Evolutionary conservation across 2,113 vertebrate species (phyloP).

Genomic region (Platysteira castanea): DNA sequence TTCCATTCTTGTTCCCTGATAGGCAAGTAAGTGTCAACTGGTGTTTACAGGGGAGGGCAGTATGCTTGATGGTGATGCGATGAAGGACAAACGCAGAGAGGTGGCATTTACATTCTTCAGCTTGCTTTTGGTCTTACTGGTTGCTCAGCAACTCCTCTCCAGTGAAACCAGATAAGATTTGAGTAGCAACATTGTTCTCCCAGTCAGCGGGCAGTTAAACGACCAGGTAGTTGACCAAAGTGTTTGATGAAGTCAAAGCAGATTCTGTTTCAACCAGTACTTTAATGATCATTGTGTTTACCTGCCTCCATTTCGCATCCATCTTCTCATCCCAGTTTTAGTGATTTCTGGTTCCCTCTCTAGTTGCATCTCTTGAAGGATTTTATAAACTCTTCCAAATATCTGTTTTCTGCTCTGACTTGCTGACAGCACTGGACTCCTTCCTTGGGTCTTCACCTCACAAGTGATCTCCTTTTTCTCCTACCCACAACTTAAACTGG

Average conservation of each 20-base stretch:
- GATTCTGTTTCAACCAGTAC: not conserved
- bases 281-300: not conserved
- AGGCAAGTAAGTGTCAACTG: not conserved
- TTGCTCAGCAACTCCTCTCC: conserved; percentile 9
- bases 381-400: not conserved
- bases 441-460: not conserved
- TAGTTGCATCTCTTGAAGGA: not conserved
- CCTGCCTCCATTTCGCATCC: not conserved
- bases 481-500: not conserved
- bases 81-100: not conserved
- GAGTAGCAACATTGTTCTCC: conserved; percentile 2
- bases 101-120: conserved; percentile 21
- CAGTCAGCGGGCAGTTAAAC: not conserved
- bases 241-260: not conserved
- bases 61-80: not conserved
- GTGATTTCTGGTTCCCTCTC: not conserved
- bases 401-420: not conserved
- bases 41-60: conserved; percentile 10
- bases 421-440: not conserved
- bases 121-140: not conserved
- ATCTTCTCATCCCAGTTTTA: not conserved
- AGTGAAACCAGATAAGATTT: conserved; percentile 39
- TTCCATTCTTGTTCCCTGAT: not conserved
- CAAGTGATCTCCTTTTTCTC: not conserved
- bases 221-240: not conserved